Evolutionary conservation across 2,797 vertebrate species (phyloP).

Genomic region (Pelodytes ibericus): DNA sequence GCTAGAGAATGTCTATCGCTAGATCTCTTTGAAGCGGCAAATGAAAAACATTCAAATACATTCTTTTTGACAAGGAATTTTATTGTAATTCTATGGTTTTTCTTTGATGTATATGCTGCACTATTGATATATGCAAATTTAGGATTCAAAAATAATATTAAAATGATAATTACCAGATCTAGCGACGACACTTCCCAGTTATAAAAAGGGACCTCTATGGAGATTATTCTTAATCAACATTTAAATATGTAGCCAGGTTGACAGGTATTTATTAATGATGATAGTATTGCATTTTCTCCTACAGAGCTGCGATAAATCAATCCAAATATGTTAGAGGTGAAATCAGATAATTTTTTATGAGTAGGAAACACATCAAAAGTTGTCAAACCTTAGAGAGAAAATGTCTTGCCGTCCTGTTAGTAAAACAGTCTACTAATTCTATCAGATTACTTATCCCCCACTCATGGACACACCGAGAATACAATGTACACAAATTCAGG

Average conservation of each 20-base stretch:
- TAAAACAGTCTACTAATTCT: too few relatives aligned
- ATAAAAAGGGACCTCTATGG: neutral
- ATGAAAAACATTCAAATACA: neutral
- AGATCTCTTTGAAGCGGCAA: too few relatives aligned
- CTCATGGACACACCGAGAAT: too few relatives aligned
- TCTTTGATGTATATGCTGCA: neutral
- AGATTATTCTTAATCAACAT: constrained; percentile 36
- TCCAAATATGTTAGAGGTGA: constrained; percentile 12
- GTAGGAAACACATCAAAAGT: constrained; percentile 20
- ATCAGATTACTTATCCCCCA: too few relatives aligned
- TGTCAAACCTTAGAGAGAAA: constrained; percentile 4
- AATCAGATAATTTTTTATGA: constrained; percentile 35
- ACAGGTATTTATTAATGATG: constrained; percentile 26
- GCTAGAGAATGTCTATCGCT: too few relatives aligned
- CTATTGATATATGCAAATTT: neutral
- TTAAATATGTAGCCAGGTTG: constrained; percentile 31
- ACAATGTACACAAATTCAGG: too few relatives aligned
- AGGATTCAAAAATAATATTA: neutral
- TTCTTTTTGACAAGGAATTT: neutral
- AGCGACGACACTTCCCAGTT: neutral
- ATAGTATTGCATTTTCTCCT: constrained; percentile 18
- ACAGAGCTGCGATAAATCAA: constrained; percentile 32
- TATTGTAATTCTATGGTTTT: neutral
- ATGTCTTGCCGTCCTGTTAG: neutral
- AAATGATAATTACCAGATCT: neutral